Base-by-base conservation (phyloP, 1,140 invertebrate species). In the Drosophila mauritiana region DNA sequence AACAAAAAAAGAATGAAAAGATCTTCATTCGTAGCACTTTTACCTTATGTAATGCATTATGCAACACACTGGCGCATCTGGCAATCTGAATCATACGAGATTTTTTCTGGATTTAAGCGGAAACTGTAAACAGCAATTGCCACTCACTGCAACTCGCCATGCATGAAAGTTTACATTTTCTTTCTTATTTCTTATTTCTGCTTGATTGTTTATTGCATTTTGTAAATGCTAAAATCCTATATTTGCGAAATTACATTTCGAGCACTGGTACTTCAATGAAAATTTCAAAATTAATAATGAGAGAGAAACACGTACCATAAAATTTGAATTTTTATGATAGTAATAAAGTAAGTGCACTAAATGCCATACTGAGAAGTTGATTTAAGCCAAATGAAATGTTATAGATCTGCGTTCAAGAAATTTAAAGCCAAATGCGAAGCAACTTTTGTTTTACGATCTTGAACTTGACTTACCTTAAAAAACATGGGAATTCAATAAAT, bases 11-110 rank as follows among this genome's bases (percentile, higher is more conserved):
- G n/a, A 54, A 37, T 40, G 25, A 2, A 2, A 31, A 31, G 31
- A 31, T 31, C 7, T 31, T 31, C 31, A 10, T 31, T 31, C 31
- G 42, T 17, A 46, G 65, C 17, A 34, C 49, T 25, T 11, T 49
- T 45, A n/a, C 45, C 37, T 68, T 68, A 68, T 69, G 49, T 46
- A 67, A 70, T 48, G 10, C 22, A 34, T 70, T 70, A 70, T 72
- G 68, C 43, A 72, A 70, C n/a, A 31, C 36, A 15, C 13, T 13
- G 0, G 34, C 15, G 17, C 51, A 70, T 56, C 63, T 70, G 67
- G 63, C 57, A 36, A 51, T 51, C 67, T 48, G 37, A 69, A 31
- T 27, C 39, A 40, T 43, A 36, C 49, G 39, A 67, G 73, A 67
- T 67, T 76, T 62, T 72, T 76, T 73, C 39, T 48, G 31, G 59